phyloP scores from a whole-genome alignment of 2,797 vertebrate species.

The Tiaroga cobitis region DNA sequence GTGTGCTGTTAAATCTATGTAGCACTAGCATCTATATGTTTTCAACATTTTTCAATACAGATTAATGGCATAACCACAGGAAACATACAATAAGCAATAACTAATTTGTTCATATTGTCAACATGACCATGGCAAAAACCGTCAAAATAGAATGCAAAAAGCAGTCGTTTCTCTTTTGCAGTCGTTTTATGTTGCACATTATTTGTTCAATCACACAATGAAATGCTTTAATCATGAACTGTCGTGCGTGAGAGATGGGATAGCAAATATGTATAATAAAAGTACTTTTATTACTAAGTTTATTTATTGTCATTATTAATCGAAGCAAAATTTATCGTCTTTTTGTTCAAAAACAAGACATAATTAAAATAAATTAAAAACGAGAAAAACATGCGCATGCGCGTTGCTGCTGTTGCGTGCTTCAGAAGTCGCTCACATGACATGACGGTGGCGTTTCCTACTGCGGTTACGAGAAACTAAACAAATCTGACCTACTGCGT shows the following conservation, averaged over 20 bases:
- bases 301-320: background rate
- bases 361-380: background rate
- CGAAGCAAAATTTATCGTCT: background rate
- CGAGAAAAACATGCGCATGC: background rate
- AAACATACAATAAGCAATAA: background rate
- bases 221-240: background rate
- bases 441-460: slow-evolving; percentile 45
- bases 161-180: background rate
- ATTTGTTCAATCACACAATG: background rate
- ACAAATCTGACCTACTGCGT: slow-evolving; percentile 9
- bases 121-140: background rate
- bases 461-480: slow-evolving; percentile 38
- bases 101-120: background rate
- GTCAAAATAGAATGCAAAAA: no score
- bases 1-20: background rate
- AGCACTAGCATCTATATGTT: background rate
- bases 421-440: slow-evolving; percentile 49
- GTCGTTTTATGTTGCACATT: background rate
- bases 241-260: background rate
- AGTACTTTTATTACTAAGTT: background rate
- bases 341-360: background rate
- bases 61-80: background rate
- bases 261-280: background rate
- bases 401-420: background rate
- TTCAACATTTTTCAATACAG: no score